Evolutionary conservation across 1,140 invertebrate genomes (phyloP).

Genomic region (Mamestra configurata): DNA sequence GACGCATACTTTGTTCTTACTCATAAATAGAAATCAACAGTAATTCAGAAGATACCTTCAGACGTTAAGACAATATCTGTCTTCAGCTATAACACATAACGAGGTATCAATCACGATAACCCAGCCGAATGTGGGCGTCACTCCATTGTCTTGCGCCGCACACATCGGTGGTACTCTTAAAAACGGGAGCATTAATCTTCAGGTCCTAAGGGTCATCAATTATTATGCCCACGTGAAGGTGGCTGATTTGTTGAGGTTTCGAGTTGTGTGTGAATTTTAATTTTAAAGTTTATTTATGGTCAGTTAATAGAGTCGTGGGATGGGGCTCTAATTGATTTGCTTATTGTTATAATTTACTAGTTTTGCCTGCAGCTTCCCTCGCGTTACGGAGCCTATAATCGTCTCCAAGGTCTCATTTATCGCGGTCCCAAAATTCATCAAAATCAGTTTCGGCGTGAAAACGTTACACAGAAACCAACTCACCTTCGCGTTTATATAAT

Average conservation of each 20-base stretch:
- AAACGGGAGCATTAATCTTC: constrained; percentile 60
- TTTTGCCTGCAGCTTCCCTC: too few relatives aligned
- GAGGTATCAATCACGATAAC: constrained; percentile 59
- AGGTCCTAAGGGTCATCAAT: constrained; percentile 45
- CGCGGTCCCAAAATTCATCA: too few relatives aligned
- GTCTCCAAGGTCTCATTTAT: too few relatives aligned
- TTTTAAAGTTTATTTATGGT: too few relatives aligned
- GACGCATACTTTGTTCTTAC: too few relatives aligned
- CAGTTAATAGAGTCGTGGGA: background rate
- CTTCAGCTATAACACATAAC: background rate
- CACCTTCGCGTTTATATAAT: too few relatives aligned
- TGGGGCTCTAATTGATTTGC: background rate
- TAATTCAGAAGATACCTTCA: background rate
- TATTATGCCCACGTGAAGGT: constrained; percentile 27
- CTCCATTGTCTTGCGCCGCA: constrained; percentile 57
- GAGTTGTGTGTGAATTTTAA: too few relatives aligned
- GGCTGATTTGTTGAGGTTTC: background rate
- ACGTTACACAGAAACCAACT: too few relatives aligned
- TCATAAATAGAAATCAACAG: background rate
- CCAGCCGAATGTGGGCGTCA: constrained; percentile 53
- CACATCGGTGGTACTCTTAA: constrained; percentile 56
- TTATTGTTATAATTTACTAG: background rate
- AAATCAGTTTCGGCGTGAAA: too few relatives aligned
- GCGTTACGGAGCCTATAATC: too few relatives aligned
- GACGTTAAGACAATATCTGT: background rate